These are phyloP conservation scores for Nerophis lumbriciformis DNA, from an alignment of 2,113 vertebrate species.

Conservation along the genomic window DNA sequence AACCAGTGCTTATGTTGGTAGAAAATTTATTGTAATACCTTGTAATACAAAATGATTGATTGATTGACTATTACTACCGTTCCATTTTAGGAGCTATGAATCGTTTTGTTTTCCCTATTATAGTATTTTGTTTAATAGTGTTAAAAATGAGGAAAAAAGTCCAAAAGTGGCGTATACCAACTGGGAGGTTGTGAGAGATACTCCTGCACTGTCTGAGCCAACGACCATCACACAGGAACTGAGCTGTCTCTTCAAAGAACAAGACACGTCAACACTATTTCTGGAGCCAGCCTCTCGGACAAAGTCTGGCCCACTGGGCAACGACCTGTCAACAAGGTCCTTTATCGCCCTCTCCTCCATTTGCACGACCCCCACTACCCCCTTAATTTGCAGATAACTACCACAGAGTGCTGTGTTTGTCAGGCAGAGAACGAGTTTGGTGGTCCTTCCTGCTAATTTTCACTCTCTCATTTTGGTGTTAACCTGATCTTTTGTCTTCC, in stretches of 20 bases:
- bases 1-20: no score
- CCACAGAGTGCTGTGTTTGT: slow-evolving; percentile 8
- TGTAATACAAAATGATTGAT: no score
- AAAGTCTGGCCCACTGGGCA: slow-evolving; percentile 27
- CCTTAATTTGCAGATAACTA: slow-evolving; percentile 33
- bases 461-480: slow-evolving; percentile 16
- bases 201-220: slow-evolving; percentile 25
- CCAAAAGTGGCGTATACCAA: background rate
- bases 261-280: slow-evolving; percentile 46
- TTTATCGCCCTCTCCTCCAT: slow-evolving; percentile 40
- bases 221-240: slow-evolving; percentile 15
- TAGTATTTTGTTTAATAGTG: no score
- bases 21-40: no score
- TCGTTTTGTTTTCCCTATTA: no score
- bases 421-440: slow-evolving; percentile 12
- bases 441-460: slow-evolving; percentile 27
- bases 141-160: no score
- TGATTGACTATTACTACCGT: no score
- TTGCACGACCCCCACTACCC: slow-evolving; percentile 37
- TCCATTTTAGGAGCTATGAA: no score
- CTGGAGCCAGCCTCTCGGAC: slow-evolving; percentile 34
- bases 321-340: slow-evolving; percentile 55
- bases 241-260: slow-evolving; percentile 56
- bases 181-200: slow-evolving; percentile 1
- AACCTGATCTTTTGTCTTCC: slow-evolving; percentile 17